Conservation (phyloP, 2,888 invertebrate genomes). For the Pilophorus perplexus region DNA sequence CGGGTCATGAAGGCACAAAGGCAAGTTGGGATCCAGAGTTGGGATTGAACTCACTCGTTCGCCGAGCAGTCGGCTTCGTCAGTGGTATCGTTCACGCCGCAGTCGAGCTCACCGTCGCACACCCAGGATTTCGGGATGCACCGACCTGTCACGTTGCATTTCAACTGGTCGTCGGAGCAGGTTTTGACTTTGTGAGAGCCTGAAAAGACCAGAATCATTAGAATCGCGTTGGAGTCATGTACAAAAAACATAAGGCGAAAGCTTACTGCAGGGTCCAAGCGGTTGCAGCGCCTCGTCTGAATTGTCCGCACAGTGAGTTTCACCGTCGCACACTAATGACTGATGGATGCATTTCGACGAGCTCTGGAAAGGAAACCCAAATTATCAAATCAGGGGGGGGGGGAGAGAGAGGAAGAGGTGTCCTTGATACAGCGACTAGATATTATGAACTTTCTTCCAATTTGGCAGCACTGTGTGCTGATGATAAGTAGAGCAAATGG, state of each 20-base stretch:
- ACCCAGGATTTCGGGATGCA: slow-evolving; percentile 74
- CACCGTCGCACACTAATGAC: slow-evolving; percentile 75
- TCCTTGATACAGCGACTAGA: too few species aligned
- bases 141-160: slow-evolving; percentile 49
- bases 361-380: slow-evolving; percentile 52
- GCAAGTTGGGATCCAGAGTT: background rate
- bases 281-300: slow-evolving; percentile 66
- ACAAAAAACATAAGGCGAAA: too few species aligned
- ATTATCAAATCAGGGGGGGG: too few species aligned
- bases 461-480: too few species aligned
- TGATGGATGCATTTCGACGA: slow-evolving; percentile 67
- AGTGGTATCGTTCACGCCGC: slow-evolving; percentile 70
- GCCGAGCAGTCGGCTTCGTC: slow-evolving; percentile 58
- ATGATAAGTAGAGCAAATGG: too few species aligned
- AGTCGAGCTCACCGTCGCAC: slow-evolving; percentile 75
- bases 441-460: too few species aligned
- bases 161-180: slow-evolving; percentile 45
- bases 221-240: too few species aligned
- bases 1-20: background rate
- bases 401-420: too few species aligned
- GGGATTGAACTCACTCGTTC: background rate
- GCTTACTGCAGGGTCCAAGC: slow-evolving; percentile 30
- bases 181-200: background rate
- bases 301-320: slow-evolving; percentile 60
- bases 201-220: too few species aligned